These are phyloP conservation scores for Epsilonema sp. DNA, from an alignment of 2,888 invertebrate genomes.

Conservation along the genomic window DNA sequence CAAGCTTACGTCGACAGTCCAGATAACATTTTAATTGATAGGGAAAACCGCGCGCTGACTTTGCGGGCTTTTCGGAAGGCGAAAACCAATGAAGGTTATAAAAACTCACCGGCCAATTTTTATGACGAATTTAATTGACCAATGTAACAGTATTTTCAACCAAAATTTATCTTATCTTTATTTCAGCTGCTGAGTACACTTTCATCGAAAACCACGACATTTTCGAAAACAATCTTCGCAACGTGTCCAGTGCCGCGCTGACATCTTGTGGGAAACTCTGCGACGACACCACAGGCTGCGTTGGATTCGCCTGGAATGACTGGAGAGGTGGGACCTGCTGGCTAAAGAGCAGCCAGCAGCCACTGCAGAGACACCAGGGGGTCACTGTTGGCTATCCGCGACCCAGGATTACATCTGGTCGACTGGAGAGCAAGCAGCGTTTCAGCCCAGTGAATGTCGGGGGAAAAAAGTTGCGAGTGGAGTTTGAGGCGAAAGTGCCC, in stretches of 20 bases:
- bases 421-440: background rate
- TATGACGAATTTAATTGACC: too few relatives aligned
- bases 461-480: slow-evolving; percentile 1
- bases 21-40: background rate
- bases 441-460: slow-evolving; percentile 1
- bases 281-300: background rate
- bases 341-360: background rate
- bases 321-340: background rate
- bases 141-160: too few relatives aligned
- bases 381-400: background rate
- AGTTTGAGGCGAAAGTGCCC: slow-evolving; percentile 3
- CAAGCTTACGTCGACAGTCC: background rate
- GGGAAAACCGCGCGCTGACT: background rate
- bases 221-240: background rate
- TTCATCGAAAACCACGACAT: background rate
- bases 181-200: too few relatives aligned
- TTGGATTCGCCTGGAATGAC: background rate
- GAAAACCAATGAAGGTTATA: too few relatives aligned
- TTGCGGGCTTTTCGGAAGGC: too few relatives aligned
- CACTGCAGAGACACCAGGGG: background rate
- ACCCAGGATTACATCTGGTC: background rate
- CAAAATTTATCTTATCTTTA: too few relatives aligned
- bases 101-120: too few relatives aligned
- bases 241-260: background rate
- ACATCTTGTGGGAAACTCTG: background rate